phyloP scores from a whole-genome alignment of 2,888 invertebrate genomes.

The Hypsopygia costalis region DNA sequence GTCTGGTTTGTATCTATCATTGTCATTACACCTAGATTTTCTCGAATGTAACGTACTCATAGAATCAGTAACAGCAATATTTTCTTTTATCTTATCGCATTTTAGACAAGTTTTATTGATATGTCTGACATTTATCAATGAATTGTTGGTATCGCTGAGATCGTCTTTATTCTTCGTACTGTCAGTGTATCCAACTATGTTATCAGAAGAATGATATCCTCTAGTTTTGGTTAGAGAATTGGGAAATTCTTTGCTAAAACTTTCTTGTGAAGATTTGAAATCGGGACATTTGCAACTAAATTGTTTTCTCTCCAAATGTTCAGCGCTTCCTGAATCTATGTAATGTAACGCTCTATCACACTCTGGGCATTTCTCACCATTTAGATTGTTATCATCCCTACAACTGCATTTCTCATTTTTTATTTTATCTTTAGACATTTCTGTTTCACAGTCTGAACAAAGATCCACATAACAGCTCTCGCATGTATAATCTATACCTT shows the following conservation, averaged over 20 bases:
- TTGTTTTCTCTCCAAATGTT: slow-evolving; percentile 59
- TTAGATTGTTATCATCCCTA: slow-evolving; percentile 36
- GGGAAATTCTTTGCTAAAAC: slow-evolving; percentile 59
- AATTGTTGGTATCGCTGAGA: slow-evolving; percentile 51
- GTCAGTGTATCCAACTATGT: slow-evolving; percentile 62
- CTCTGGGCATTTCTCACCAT: slow-evolving; percentile 62
- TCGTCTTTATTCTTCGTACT: slow-evolving; percentile 58
- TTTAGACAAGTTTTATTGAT: slow-evolving; percentile 70
- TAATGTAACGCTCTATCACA: slow-evolving; percentile 66
- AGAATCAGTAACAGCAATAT: slow-evolving; percentile 62
- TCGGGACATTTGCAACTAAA: slow-evolving; percentile 62
- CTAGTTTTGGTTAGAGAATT: slow-evolving; percentile 59
- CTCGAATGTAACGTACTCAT: slow-evolving; percentile 43
- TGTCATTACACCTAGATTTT: slow-evolving; percentile 58
- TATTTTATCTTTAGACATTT: slow-evolving; percentile 47
- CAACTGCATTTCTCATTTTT: slow-evolving; percentile 52
- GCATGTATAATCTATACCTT: slow-evolving; percentile 67
- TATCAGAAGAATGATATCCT: slow-evolving; percentile 71
- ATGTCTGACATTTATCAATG: slow-evolving; percentile 50
- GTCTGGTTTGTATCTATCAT: slow-evolving; percentile 56
- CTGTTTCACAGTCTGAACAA: slow-evolving; percentile 68
- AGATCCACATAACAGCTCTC: slow-evolving; percentile 67
- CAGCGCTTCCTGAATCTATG: slow-evolving; percentile 63
- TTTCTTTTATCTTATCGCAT: slow-evolving; percentile 75
- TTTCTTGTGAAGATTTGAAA: slow-evolving; percentile 72